Base-by-base conservation (phyloP, 2,797 vertebrate species). In the Peromyscus eremicus region DNA sequence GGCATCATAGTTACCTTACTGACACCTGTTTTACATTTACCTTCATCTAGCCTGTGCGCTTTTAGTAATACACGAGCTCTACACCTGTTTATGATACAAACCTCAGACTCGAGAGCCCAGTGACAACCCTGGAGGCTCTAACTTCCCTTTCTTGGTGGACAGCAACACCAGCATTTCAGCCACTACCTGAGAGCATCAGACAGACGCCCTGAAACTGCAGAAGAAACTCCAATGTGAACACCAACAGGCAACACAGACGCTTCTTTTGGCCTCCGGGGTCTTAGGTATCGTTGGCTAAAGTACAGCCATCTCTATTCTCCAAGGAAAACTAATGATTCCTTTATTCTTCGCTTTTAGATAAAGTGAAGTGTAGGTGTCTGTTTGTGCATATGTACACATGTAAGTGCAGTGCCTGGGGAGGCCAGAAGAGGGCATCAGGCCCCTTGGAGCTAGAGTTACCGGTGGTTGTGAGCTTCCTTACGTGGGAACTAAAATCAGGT, bases 11-110 rank as follows among this genome's bases (percentile, higher is more conserved):
- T 43, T 96, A 87, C 11, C 43, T 46, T 95, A 96, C 10, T 93
- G 89, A 91, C 83, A 76, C 91, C 96, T 97, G 97, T 91, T 97
- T 94, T 86, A 83, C 81, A 91, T 98, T 91, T 98, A 89, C 91
- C 66, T 64, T 91, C 10, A 4, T 86, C 87, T 1, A 40, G 82
- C 90, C 86, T 49, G 84, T 43, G 76, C 46, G 71, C 0, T 98
- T 92, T 92, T 64, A 52, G 76, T 95, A 89, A 94, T 13, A 83
- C 57, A 71, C 46, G 87, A 76, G 89, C 71, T 70, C 89, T 93
- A 82, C 80, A 82, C 81, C 62, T 81, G 62, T 0, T 73, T 29
- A 29, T 1, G 8, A 79, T 66, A 94, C 55, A 64, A 70, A 79
- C 17, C 79, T 80, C 83, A 94, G 86, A 88, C 60, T 43, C 68